Base-by-base conservation (phyloP, 2,888 invertebrate species). In the Lordiphosa andalusiaca region DNA sequence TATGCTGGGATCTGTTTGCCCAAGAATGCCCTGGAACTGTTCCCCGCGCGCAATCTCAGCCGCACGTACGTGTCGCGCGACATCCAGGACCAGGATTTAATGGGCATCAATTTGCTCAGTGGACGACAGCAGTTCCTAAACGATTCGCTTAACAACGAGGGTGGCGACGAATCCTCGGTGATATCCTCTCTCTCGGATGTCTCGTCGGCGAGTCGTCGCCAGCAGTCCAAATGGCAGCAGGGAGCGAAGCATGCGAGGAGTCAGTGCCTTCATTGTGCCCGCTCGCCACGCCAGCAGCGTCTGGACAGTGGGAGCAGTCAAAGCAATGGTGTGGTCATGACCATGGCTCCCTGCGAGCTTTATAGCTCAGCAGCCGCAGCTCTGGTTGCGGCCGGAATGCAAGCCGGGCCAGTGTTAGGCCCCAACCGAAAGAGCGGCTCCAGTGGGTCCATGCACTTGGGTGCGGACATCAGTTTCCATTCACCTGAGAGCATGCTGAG, bases 151-250 rank as follows among this genome's bases (percentile, higher is more conserved):
- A 88, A 87, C 53, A 88, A 88, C 59, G 86, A 87, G 48, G 86
- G 77, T 12, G 88, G 88, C 23, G 89, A 89, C 59, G 90, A 89
- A 63, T 88, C 89, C 23, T 88, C 88, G 25, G 82, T 88, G 4
- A 88, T 90, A 56, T 90, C 90, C 37, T 90, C 89, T 44, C 81
- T 89, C n/a, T 90, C 90, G 10, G 90, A 90, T 68, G 82, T 90
- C 0, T 88, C 88, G 6, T 88, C 88, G 35, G 86, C 87, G 30
- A 90, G 89, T 48, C 89, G 89, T 57, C 87, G 87, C 36, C 72
- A 62, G 6, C 39, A 54, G 23, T 74, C 82, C 9, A 90, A 88
- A 67, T 89, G 88, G 85, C 71, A 75, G 19, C 61, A 65, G 7
- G 84, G 86, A 12, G 75, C 80, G 10, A 88, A 88, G 59, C 90